Conservation (phyloP, 2,797 vertebrate genomes). For the Chelon auratus region DNA sequence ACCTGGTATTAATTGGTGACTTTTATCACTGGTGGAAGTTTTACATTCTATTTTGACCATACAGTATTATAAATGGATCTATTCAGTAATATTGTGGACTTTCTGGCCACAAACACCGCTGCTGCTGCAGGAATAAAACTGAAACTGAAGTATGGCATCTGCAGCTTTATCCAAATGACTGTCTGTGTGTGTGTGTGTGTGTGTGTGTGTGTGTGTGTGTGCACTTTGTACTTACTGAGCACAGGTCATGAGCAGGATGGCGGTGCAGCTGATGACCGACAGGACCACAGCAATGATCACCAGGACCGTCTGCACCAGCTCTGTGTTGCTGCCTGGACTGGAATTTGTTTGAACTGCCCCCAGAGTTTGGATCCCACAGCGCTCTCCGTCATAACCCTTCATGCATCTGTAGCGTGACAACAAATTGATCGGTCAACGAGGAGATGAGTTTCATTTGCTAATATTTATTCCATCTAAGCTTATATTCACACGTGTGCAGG, state of each 20-base stretch:
- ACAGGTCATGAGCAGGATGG: slow-evolving; percentile 84
- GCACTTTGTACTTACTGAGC: slow-evolving; percentile 79
- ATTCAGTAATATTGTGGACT: neutral
- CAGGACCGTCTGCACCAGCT: slow-evolving; percentile 78
- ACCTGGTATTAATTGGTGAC: no score
- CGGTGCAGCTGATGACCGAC: slow-evolving; percentile 84
- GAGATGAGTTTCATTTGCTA: no score
- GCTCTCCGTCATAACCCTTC: slow-evolving; percentile 81
- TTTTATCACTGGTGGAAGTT: no score
- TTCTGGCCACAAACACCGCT: no score
- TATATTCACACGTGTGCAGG: no score
- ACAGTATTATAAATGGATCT: neutral
- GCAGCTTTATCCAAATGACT: neutral
- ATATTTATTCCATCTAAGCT: no score
- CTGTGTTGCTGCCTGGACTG: neutral
- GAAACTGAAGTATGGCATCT: rapidly evolving
- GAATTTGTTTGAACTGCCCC: slow-evolving; percentile 13
- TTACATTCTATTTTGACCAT: neutral
- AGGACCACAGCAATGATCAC: slow-evolving; percentile 84
- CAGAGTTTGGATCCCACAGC: slow-evolving; percentile 83
- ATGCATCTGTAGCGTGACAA: slow-evolving; percentile 75
- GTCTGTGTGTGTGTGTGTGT: neutral
- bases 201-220: neutral
- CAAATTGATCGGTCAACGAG: neutral
- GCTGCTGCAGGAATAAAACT: neutral